Evolutionary conservation across 2,797 vertebrate genomes (phyloP), one percentile per base, ranked within the genome.

Genomic region (Lateolabrax maculatus): DNA sequence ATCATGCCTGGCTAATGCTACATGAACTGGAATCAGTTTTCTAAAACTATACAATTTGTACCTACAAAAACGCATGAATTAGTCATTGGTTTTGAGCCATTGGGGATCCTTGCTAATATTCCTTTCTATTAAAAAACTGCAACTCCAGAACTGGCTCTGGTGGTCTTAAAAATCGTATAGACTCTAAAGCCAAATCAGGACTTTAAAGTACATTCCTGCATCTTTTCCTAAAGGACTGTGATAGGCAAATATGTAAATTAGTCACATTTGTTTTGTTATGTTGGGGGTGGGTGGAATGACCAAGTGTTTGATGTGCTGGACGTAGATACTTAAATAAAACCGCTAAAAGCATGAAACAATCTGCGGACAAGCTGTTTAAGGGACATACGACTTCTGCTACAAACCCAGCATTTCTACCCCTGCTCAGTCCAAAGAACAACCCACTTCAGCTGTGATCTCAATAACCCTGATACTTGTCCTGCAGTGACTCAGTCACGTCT

Each of bases 391-490:
- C 3, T n/a, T n/a, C n/a, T n/a, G n/a, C n/a, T n/a, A n/a, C n/a
- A n/a, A n/a, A n/a, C n/a, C n/a, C n/a, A n/a, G n/a, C n/a, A n/a
- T n/a, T n/a, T n/a, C 3, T 21, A n/a, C 15, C 3, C 3, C 34
- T 21, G 16, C 49, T 23, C 37, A 1, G 36, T 61, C 57, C 19
- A 34, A n/a, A 18, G 25, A 23, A 12, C 27, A 41, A 5, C 21
- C 25, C 7, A 64, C 57, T 68, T 19, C 9, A 41, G 52, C 64
- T 53, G 41, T 73, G 81, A 84, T 80, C 71, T 53, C 67, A 79
- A 77, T 78, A 77, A 79, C 84, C 84, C 84, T 66, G 74, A 76
- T 52, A 16, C 19, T 3, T 44, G 63, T 81, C 57, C 64, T 58
- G 23, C 66, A 21, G 23, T 75, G 65, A 61, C 60, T 79, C 57